These are phyloP conservation scores for Notechis scutatus DNA, from an alignment of 2,113 vertebrate genomes.

Conservation along the genomic window DNA sequence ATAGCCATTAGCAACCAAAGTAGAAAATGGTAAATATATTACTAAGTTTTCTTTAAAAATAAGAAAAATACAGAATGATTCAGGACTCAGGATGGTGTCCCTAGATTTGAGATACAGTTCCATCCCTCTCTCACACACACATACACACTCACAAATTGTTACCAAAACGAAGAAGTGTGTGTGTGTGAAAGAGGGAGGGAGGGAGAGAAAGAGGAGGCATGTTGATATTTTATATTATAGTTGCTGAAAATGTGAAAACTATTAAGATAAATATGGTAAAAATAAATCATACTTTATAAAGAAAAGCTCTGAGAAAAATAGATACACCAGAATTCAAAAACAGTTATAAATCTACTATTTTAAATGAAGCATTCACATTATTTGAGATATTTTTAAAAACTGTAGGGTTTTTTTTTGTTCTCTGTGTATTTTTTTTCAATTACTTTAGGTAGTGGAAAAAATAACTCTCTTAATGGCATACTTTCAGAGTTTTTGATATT, in stretches of 20 bases:
- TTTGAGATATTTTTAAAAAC: conserved; percentile 51
- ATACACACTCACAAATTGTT: not conserved
- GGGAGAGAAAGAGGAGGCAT: not conserved
- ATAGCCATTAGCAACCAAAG: not conserved
- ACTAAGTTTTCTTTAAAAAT: not conserved
- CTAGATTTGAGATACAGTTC: not conserved
- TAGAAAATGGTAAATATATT: not conserved
- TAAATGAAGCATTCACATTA: conserved; percentile 40
- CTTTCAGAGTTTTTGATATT: conserved; percentile 36
- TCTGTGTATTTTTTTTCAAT: conserved; percentile 48
- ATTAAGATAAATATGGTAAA: conserved; percentile 13
- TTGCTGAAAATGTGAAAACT: conserved; percentile 7
- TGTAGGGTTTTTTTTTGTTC: conserved; percentile 28
- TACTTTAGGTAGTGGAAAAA: conserved; percentile 39
- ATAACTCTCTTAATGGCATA: conserved; percentile 22
- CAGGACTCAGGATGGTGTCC: not conserved
- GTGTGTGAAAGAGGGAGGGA: too few species aligned
- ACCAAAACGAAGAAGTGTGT: not conserved
- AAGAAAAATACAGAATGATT: not conserved
- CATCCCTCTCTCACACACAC: not conserved
- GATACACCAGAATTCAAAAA: conserved; percentile 34
- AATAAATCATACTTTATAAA: not conserved
- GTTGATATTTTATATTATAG: not conserved
- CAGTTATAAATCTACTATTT: conserved; percentile 51
- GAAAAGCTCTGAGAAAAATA: conserved; percentile 13